Base-by-base conservation (phyloP, 2,113 vertebrate genomes). In the Pheucticus melanocephalus region DNA sequence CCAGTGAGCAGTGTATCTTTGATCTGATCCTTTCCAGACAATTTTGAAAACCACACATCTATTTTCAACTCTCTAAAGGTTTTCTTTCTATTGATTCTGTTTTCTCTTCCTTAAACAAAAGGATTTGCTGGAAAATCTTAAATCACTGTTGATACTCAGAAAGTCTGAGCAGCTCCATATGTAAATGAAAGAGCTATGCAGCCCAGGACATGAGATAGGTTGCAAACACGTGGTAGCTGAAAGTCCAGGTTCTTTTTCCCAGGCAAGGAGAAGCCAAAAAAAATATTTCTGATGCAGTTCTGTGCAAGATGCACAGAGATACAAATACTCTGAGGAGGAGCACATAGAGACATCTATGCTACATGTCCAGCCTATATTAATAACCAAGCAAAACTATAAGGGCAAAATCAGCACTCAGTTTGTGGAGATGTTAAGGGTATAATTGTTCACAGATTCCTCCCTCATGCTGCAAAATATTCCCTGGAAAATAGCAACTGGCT, bases 221-320 rank as follows among this genome's bases (percentile, higher is more conserved):
- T 94, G 54, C 13, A 68, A 90, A 53, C 10, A 59, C 8, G 21
- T 4, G 3, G 44, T 59, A 63, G 33, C 30, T 73, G 42, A 66
- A 90, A 78, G 16, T 18, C 84, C 57, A 91, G 37, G 44, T 84
- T 86, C 22, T 64, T 91, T 95, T 89, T 79, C 22, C 5, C 65
- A 37, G 39, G 11, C 15, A 68, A 21, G 18, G 19, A 86, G 23
- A 92, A 87, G 23, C 20, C 33, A 35, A 65, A 64, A 64, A 27
- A 65, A 3, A 4, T 30, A 66, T 94, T 83, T 92, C 35, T 63
- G 35, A 50, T 2, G 4, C 59, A 65, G 2, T 78, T 81, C 21
- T 60, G 44, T 75, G 40, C 64, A 84, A 92, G 45, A 22, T 66
- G 21, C 23, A 48, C 12, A 53, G 57, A 66, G 24, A 53, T 44